A percentile compares a stretch with the other conserved stretches of the same genome.
Evolutionary conservation across 2,113 vertebrate genomes (phyloP).

Genomic region (Archilochus colubris): DNA sequence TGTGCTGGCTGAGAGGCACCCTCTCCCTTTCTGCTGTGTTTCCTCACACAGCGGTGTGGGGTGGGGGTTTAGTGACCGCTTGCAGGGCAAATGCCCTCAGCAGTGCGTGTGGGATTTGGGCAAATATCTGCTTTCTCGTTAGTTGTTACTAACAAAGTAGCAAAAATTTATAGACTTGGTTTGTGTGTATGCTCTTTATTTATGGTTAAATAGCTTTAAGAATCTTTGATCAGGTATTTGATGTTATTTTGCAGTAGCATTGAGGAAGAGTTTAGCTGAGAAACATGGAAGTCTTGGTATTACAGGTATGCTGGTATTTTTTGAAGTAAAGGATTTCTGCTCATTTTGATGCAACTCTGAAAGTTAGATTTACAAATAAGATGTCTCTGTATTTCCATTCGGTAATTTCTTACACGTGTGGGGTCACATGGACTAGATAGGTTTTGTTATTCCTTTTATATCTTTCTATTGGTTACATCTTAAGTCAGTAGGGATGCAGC

Average conservation of each 20-base stretch:
- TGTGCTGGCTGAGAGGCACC: too few species aligned
- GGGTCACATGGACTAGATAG: background rate
- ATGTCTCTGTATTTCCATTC: background rate
- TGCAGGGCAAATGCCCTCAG: background rate
- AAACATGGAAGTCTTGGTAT: slow-evolving; percentile 46
- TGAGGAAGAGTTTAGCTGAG: background rate
- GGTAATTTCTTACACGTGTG: fast-evolving
- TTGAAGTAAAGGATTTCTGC: background rate
- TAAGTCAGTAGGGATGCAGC: background rate
- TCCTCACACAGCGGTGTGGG: too few species aligned
- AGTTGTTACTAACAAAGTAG: too few species aligned
- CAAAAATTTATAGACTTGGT: background rate
- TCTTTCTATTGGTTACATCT: background rate
- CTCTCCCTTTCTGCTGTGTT: fast-evolving
- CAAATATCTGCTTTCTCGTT: fast-evolving
- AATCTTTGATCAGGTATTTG: background rate
- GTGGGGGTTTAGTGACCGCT: too few species aligned
- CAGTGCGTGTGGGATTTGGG: fast-evolving
- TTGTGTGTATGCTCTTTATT: background rate
- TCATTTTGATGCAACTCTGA: background rate
- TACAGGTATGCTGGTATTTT: slow-evolving; percentile 18
- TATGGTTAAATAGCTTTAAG: background rate
- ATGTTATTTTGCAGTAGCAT: background rate
- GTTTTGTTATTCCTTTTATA: fast-evolving
- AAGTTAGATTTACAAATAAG: background rate